A percentile compares a stretch with the other conserved stretches of the same genome.
Conservation (phyloP, 2,888 invertebrate species). For the Napeogenes sylphis region DNA sequence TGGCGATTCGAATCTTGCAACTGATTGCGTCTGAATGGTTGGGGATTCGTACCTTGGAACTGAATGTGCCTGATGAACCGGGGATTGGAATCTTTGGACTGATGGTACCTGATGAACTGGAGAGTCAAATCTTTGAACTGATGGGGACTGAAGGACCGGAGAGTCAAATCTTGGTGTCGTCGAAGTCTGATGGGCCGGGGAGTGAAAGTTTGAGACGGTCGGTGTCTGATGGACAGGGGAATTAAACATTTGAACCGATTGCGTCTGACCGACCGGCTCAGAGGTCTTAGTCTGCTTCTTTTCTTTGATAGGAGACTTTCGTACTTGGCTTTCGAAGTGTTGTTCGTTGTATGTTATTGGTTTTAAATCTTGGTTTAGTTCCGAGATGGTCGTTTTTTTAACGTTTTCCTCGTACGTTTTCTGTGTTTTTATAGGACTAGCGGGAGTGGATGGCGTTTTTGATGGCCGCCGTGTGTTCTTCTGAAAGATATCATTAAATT, state of each 20-base stretch:
- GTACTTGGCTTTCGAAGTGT: slow-evolving; percentile 8
- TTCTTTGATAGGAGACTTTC: slow-evolving; percentile 11
- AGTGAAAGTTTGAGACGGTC: slow-evolving; percentile 9
- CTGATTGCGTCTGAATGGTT: too few relatives aligned
- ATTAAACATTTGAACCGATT: slow-evolving; percentile 25
- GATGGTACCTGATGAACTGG: slow-evolving; percentile 28
- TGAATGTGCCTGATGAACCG: slow-evolving; percentile 24
- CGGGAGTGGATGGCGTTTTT: slow-evolving; percentile 30
- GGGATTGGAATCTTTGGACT: slow-evolving; percentile 5
- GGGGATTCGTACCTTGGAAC: slow-evolving; percentile 27
- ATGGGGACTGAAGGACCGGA: slow-evolving; percentile 8
- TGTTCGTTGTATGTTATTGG: slow-evolving; percentile 11
- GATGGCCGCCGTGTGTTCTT: slow-evolving; percentile 15
- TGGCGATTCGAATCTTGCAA: slow-evolving; percentile 27
- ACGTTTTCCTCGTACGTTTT: slow-evolving; percentile 15
- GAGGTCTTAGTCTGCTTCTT: slow-evolving; percentile 6
- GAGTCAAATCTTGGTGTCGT: slow-evolving; percentile 11
- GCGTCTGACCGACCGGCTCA: not conserved
- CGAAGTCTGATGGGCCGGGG: slow-evolving; percentile 22
- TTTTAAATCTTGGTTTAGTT: slow-evolving; percentile 11
- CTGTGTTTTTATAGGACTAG: slow-evolving; percentile 24
- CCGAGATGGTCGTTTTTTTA: slow-evolving; percentile 22
- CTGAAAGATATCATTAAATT: slow-evolving; percentile 4
- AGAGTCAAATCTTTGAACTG: slow-evolving; percentile 5
- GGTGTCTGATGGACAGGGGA: slow-evolving; percentile 29